Evolutionary conservation across 2,113 vertebrate species (phyloP).

Genomic region (Elachura formosa): DNA sequence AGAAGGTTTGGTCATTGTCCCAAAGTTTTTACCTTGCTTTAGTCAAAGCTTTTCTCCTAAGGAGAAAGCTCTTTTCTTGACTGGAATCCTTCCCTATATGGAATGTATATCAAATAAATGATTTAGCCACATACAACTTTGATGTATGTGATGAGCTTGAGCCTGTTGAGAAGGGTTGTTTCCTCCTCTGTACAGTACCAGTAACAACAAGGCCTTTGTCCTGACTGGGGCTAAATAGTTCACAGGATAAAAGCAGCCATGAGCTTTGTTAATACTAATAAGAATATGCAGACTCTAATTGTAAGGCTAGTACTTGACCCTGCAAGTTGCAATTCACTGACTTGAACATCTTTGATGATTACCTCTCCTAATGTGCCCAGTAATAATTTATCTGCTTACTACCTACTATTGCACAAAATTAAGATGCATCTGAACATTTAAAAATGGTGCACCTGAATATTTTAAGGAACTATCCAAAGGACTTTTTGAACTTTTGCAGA

Average conservation of each 20-base stretch:
- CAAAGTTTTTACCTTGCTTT: neutral
- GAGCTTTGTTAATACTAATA: neutral
- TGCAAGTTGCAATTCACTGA: neutral
- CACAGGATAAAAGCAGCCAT: neutral
- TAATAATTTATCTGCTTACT: neutral
- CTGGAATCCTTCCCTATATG: neutral
- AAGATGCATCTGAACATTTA: neutral
- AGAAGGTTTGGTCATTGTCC: neutral
- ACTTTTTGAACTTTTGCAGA: conserved; percentile 14
- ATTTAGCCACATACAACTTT: neutral
- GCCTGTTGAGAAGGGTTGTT: neutral
- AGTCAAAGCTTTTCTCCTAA: neutral
- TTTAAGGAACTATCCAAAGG: neutral
- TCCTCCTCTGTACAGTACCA: neutral
- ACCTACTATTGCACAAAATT: neutral
- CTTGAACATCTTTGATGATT: neutral
- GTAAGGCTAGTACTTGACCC: neutral
- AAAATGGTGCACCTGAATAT: conserved; percentile 14
- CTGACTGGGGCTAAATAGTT: neutral
- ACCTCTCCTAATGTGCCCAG: neutral
- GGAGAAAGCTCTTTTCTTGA: neutral
- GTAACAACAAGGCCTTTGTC: neutral
- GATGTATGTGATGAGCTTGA: neutral
- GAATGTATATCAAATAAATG: neutral
- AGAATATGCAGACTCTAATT: neutral